Evolutionary conservation across 2,888 invertebrate genomes (phyloP).

Genomic region (Nomada ferruginata): DNA sequence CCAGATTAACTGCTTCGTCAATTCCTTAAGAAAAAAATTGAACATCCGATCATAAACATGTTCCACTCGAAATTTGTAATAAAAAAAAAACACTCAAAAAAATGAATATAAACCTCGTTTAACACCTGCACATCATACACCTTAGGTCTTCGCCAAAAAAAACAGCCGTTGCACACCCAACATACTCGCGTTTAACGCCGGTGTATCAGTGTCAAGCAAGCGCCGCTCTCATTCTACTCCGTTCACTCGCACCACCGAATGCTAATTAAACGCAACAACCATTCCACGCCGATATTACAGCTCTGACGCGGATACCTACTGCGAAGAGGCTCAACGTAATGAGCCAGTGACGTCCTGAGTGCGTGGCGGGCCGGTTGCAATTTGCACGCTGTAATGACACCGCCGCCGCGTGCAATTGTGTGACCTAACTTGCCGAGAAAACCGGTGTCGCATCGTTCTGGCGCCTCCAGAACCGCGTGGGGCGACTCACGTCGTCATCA

Average conservation of each 20-base stretch:
- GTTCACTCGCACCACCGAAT: background rate
- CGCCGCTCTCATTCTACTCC: background rate
- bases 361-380: slow-evolving; percentile 46
- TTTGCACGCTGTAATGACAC: slow-evolving; percentile 43
- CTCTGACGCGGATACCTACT: background rate
- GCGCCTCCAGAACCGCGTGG: slow-evolving; percentile 43
- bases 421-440: slow-evolving; percentile 30
- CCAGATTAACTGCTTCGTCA: too few species aligned
- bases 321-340: slow-evolving; percentile 17
- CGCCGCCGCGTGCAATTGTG: slow-evolving; percentile 39
- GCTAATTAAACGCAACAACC: slow-evolving; percentile 3
- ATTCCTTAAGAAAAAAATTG: too few species aligned
- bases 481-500: slow-evolving; percentile 22
- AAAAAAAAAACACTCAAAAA: too few species aligned
- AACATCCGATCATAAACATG: too few species aligned
- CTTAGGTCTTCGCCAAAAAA: too few species aligned
- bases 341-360: slow-evolving; percentile 43
- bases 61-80: too few species aligned
- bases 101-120: too few species aligned
- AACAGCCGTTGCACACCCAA: too few species aligned
- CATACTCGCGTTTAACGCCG: too few species aligned
- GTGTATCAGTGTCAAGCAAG: background rate
- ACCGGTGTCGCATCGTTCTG: slow-evolving; percentile 28
- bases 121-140: too few species aligned
- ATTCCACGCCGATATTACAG: background rate